Conservation (phyloP, 92 coral and sea anemone genomes). For the Zoanthus sociatus region DNA sequence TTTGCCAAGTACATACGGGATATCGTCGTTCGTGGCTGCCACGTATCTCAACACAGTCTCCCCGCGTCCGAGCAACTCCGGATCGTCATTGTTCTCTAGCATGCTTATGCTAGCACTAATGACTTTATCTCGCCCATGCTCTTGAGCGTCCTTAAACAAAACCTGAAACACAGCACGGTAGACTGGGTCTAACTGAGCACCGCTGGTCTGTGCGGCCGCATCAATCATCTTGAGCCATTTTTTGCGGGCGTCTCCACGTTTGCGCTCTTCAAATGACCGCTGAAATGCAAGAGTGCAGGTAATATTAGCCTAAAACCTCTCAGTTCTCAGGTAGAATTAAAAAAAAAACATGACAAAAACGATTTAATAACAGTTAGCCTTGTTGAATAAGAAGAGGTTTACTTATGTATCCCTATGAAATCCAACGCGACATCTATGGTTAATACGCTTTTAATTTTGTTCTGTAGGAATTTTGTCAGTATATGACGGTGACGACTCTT, state of each 20-base stretch:
- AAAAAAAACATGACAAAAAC: not conserved
- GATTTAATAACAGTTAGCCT: not conserved
- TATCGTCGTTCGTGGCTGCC: conserved; percentile 89
- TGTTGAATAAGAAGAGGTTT: too few species aligned
- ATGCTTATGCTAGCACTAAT: conserved; percentile 81
- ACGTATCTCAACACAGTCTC: conserved; percentile 90
- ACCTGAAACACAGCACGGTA: conserved; percentile 92
- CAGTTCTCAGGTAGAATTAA: not conserved
- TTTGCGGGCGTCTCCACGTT: conserved; percentile 97
- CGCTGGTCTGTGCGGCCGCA: conserved; percentile 95
- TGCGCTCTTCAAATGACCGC: conserved; percentile 99
- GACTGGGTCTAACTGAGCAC: conserved; percentile 93
- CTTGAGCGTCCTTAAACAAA: conserved; percentile 88
- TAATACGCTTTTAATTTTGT: too few species aligned
- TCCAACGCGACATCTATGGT: too few species aligned
- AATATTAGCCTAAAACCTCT: not conserved
- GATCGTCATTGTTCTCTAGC: conserved; percentile 88
- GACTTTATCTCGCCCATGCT: conserved; percentile 86
- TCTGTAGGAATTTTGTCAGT: too few species aligned
- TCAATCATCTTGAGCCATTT: conserved; percentile 89
- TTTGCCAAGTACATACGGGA: conserved; percentile 87
- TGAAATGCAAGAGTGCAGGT: conserved; percentile 29
- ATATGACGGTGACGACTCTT: too few species aligned
- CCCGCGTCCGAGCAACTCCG: conserved; percentile 77
- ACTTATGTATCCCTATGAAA: too few species aligned